phyloP scores from a whole-genome alignment of 1,140 invertebrate species.

The Manduca sexta region DNA sequence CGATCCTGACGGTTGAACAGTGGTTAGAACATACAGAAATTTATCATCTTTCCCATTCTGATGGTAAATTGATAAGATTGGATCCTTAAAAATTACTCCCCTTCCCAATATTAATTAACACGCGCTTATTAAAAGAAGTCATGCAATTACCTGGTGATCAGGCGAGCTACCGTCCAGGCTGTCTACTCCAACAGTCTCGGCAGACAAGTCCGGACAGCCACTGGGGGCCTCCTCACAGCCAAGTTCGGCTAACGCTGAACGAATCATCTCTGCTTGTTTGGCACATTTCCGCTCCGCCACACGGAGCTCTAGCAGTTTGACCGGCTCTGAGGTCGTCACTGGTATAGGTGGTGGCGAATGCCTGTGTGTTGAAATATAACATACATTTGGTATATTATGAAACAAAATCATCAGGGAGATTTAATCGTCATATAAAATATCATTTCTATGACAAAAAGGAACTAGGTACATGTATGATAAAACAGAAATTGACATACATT shows the following conservation, averaged over 20 bases:
- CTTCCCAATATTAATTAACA: too few relatives aligned
- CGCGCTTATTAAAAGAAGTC: too few relatives aligned
- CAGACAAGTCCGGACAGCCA: constrained; percentile 81
- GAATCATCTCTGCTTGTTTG: constrained; percentile 86
- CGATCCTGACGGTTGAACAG: constrained; percentile 46
- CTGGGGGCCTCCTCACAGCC: constrained; percentile 90
- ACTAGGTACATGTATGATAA: too few relatives aligned
- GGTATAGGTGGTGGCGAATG: constrained; percentile 62
- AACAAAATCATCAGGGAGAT: too few relatives aligned
- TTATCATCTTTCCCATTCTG: too few relatives aligned
- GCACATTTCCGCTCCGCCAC: constrained; percentile 87
- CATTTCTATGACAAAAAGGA: too few relatives aligned
- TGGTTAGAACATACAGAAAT: not conserved
- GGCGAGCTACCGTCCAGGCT: constrained; percentile 60
- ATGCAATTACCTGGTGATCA: constrained; percentile 56
- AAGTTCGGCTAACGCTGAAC: constrained; percentile 85
- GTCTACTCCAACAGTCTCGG: constrained; percentile 60
- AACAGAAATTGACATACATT: too few relatives aligned
- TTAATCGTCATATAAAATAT: too few relatives aligned
- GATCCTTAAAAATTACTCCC: too few relatives aligned
- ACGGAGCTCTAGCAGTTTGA: constrained; percentile 73
- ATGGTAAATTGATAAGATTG: too few relatives aligned
- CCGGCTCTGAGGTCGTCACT: constrained; percentile 49
- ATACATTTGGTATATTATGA: too few relatives aligned
- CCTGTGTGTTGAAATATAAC: too few relatives aligned